Evolutionary conservation across 2,888 invertebrate genomes (phyloP), one percentile per base, ranked within the genome.

Genomic region (Agonum fuliginosum): DNA sequence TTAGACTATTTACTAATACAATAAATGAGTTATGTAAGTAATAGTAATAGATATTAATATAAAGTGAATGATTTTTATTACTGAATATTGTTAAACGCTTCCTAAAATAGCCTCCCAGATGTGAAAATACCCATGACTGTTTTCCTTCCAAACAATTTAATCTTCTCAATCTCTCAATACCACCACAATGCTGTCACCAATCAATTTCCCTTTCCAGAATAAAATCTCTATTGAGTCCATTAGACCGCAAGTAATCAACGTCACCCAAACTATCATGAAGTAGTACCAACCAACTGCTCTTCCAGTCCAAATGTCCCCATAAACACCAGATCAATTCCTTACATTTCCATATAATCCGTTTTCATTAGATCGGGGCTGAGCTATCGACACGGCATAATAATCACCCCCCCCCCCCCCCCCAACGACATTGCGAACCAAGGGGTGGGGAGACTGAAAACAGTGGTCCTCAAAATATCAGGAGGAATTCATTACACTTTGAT

Each of bases 251-350:
- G 30, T 46, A 46, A 46, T 17, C 46, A 46, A 17, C 58, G 19
- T 17, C 30, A 62, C 30, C 27, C 30, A 27, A 62, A 62, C 30
- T 27, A 62, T 30, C 58, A 62, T 17, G 58, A 62, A 62, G 12
- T 62, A 30, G 30, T 27, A 62, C 58, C 58, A 62, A 62, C 58
- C 12, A 20, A 46, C 12, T 46, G 17, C 8, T 46, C 46, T 10
- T 30, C 30, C 30, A 30, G 30, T 8, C 30, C 27, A 27, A 62
- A 62, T 62, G 58, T 62, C 58, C 58, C 58, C 30, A 62, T 62
- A 62, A 62, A 62, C 58, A 62, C 58, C 27, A 62, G 58, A 62
- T 62, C 58, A 62, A 62, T 62, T 62, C 58, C 58, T 62, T 62
- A 62, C 58, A 62, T 62, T 62, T 62, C 58, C 58, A 62, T 62